phyloP scores from a whole-genome alignment of 2,113 vertebrate species.

The Podarcis cretensis region DNA sequence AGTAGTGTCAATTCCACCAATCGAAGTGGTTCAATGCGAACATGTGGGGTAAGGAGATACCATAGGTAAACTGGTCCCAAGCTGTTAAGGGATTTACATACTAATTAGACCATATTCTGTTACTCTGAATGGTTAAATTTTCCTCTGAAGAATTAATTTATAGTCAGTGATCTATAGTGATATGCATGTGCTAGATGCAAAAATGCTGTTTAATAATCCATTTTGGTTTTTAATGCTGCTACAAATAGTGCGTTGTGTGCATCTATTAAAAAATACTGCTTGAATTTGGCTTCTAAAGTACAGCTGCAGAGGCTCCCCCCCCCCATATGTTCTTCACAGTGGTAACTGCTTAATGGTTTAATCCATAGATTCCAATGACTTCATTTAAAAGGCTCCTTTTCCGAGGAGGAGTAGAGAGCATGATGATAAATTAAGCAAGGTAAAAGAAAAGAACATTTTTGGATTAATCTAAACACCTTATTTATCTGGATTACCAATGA shows the following conservation, averaged over 20 bases:
- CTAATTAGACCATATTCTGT: not conserved
- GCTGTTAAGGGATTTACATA: no score
- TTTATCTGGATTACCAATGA: constrained; percentile 63
- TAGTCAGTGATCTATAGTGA: not conserved
- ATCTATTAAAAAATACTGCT: constrained; percentile 11
- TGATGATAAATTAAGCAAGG: constrained; percentile 62
- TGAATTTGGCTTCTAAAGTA: constrained; percentile 26
- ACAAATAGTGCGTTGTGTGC: not conserved
- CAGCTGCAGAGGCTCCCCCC: constrained; percentile 31
- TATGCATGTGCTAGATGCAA: not conserved
- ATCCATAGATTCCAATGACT: constrained; percentile 35
- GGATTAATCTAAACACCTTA: constrained; percentile 59
- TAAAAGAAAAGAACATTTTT: constrained; percentile 63
- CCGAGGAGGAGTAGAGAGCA: constrained; percentile 23
- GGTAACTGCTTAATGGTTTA: constrained; percentile 57
- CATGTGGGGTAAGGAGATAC: no score
- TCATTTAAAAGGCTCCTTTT: constrained; percentile 31
- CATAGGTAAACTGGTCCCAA: no score
- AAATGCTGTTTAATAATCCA: constrained; percentile 1
- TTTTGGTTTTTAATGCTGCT: not conserved
- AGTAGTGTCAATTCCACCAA: no score
- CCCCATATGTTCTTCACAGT: constrained; percentile 24
- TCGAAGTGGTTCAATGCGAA: no score
- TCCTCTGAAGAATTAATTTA: not conserved
- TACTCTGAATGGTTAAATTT: not conserved